Evolutionary conservation across 2,888 invertebrate species (phyloP).

Genomic region (Leptinotarsa tumamoca): DNA sequence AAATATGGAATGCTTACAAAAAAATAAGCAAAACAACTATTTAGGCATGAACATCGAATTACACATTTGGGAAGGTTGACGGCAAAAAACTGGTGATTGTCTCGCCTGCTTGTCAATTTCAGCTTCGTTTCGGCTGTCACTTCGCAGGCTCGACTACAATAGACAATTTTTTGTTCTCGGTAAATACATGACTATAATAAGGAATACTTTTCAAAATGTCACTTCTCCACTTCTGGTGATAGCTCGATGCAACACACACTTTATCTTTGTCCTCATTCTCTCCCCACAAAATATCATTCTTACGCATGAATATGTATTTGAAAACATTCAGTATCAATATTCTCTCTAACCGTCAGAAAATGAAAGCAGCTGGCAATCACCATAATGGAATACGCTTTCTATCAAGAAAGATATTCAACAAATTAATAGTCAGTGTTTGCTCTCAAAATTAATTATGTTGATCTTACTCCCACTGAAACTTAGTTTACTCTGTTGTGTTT

Average conservation of each 20-base stretch:
- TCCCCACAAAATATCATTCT: no score
- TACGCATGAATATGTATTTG: no score
- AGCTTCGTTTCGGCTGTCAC: not conserved
- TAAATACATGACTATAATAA: not conserved
- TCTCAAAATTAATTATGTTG: conserved; percentile 3
- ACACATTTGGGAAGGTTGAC: not conserved
- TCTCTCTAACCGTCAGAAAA: not conserved
- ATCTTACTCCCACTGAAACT: not conserved
- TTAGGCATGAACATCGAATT: no score
- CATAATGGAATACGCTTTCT: not conserved
- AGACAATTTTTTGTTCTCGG: not conserved
- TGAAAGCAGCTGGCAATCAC: not conserved
- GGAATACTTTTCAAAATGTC: no score
- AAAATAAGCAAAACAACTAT: no score
- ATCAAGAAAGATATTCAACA: not conserved
- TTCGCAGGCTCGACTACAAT: not conserved
- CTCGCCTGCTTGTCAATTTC: not conserved
- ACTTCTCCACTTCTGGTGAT: no score
- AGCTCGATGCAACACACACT: no score
- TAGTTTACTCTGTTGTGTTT: not conserved
- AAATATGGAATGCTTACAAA: no score
- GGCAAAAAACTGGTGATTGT: not conserved
- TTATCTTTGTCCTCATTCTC: no score
- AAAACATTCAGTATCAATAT: no score
- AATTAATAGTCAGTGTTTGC: not conserved